Evolutionary conservation across 2,888 invertebrate species (phyloP).

Genomic region (Drosophila meridionalis): DNA sequence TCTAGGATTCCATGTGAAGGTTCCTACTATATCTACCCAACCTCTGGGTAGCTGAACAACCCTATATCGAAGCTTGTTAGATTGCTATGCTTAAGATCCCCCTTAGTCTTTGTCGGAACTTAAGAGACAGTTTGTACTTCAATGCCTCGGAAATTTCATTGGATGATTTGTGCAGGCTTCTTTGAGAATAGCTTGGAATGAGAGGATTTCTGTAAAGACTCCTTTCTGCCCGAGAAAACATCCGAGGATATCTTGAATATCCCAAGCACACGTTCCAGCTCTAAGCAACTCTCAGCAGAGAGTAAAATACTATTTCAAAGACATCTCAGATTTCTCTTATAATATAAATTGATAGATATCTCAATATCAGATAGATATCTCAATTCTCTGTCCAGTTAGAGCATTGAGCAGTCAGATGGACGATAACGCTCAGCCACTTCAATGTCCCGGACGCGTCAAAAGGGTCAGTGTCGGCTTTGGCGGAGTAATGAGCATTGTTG

Average conservation of each 20-base stretch:
- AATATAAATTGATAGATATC: background rate
- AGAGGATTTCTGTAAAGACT: too few relatives aligned
- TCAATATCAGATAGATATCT: background rate
- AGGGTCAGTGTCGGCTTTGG: conserved; percentile 44
- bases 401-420: conserved; percentile 42
- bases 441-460: conserved; percentile 50
- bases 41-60: background rate
- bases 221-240: background rate
- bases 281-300: background rate
- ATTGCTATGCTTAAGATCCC: background rate
- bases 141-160: background rate
- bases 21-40: background rate
- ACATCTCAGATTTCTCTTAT: background rate
- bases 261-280: background rate
- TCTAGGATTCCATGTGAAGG: background rate
- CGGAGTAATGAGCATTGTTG: conserved; percentile 48
- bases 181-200: too few relatives aligned
- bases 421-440: conserved; percentile 19
- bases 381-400: conserved; percentile 1
- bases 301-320: background rate
- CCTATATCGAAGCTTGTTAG: background rate
- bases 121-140: background rate
- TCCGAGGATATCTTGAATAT: background rate
- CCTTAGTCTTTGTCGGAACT: background rate
- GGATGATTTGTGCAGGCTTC: too few relatives aligned